phyloP scores from a whole-genome alignment of 1,140 invertebrate species.

The Eumaeus atala region DNA sequence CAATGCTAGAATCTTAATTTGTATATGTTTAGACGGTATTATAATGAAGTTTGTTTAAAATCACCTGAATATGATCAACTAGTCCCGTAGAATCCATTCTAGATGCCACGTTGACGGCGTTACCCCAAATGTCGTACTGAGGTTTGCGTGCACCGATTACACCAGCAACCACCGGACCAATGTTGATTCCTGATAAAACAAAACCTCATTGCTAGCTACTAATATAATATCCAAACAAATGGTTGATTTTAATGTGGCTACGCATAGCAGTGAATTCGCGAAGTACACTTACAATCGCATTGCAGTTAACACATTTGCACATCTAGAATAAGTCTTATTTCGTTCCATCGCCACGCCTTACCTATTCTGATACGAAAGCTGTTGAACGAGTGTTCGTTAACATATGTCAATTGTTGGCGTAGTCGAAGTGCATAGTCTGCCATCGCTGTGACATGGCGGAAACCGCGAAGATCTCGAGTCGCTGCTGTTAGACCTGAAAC shows the following conservation, averaged over 20 bases:
- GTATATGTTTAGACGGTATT: slow-evolving; percentile 3
- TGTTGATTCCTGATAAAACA: slow-evolving; percentile 85
- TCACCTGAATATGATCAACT: slow-evolving; percentile 86
- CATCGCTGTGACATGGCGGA: slow-evolving; percentile 89
- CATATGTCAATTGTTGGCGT: slow-evolving; percentile 88
- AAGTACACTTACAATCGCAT: slow-evolving; percentile 17
- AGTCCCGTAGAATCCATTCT: slow-evolving; percentile 91
- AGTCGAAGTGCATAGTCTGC: slow-evolving; percentile 93
- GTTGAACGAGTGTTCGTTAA: slow-evolving; percentile 98
- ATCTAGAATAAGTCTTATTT: neutral
- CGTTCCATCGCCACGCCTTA: slow-evolving; percentile 44
- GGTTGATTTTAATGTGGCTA: neutral
- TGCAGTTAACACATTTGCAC: slow-evolving; percentile 14
- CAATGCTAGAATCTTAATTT: slow-evolving; percentile 18
- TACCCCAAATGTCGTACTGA: slow-evolving; percentile 95
- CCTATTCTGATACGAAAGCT: slow-evolving; percentile 95
- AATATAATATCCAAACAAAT: too few relatives aligned
- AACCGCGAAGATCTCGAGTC: slow-evolving; percentile 85
- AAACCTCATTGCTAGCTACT: slow-evolving; percentile 19
- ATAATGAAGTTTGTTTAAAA: neutral
- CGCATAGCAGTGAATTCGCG: neutral
- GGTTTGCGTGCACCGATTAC: slow-evolving; percentile 95
- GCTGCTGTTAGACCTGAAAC: slow-evolving; percentile 82
- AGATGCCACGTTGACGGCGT: slow-evolving; percentile 94
- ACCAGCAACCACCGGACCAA: slow-evolving; percentile 95